Evolutionary conservation across 1,140 invertebrate species (phyloP).

Genomic region (Phymorhynchus buccinoides): DNA sequence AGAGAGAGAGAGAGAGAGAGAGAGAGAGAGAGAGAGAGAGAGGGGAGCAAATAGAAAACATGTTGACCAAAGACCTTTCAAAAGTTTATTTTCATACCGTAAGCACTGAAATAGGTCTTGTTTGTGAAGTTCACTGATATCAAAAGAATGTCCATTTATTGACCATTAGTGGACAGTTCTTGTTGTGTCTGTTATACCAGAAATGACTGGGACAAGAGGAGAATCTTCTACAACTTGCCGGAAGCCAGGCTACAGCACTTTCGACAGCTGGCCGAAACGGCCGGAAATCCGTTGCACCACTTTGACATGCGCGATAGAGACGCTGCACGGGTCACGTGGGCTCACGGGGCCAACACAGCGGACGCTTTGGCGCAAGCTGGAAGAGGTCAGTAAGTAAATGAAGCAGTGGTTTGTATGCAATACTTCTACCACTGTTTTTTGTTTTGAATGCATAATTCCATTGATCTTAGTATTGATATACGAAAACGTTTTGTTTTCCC

Average conservation of each 20-base stretch:
- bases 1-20: constrained; percentile 22
- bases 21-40: constrained; percentile 19
- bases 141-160: not conserved
- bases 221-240: constrained; percentile 43
- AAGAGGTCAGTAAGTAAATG: constrained; percentile 28
- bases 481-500: too few relatives aligned
- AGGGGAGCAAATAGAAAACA: not conserved
- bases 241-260: constrained; percentile 37
- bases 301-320: constrained; percentile 43
- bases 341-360: constrained; percentile 37
- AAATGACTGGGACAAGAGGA: constrained; percentile 42
- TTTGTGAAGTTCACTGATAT: too few relatives aligned
- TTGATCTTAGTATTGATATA: too few relatives aligned
- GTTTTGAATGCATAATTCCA: too few relatives aligned
- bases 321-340: constrained; percentile 44
- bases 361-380: constrained; percentile 21
- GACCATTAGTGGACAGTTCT: too few relatives aligned
- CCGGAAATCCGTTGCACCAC: constrained; percentile 44
- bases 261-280: constrained; percentile 31
- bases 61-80: not conserved
- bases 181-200: not conserved
- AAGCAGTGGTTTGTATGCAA: too few relatives aligned
- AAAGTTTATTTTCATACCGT: too few relatives aligned
- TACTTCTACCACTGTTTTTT: too few relatives aligned
- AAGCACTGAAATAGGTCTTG: too few relatives aligned